Conservation (phyloP, 2,888 invertebrate genomes). For the Auanema freiburgensis region DNA sequence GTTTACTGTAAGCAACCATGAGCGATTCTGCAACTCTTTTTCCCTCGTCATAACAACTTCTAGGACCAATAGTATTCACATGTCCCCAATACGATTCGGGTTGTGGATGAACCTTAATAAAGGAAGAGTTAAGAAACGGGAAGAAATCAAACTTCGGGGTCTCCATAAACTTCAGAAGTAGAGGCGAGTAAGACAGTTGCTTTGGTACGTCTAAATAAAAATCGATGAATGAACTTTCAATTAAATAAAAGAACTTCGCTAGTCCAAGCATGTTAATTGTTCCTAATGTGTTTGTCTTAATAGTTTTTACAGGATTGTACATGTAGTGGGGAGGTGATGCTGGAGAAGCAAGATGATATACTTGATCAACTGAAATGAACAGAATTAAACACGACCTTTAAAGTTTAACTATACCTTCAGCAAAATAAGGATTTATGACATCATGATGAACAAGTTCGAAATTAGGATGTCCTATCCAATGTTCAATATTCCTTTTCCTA, state of each 20-base stretch:
- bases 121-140: not conserved
- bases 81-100: constrained; percentile 93
- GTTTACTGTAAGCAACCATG: constrained; percentile 92
- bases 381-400: not conserved
- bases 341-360: constrained; percentile 97
- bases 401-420: constrained; percentile 75
- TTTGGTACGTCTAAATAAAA: constrained; percentile 54
- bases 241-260: constrained; percentile 43
- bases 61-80: constrained; percentile 86
- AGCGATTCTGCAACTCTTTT: constrained; percentile 95
- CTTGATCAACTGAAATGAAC: constrained; percentile 70
- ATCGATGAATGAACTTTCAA: not conserved
- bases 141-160: constrained; percentile 75
- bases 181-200: constrained; percentile 77
- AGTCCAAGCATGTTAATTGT: constrained; percentile 69
- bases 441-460: constrained; percentile 98
- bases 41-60: constrained; percentile 99
- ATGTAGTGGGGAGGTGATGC: constrained; percentile 99
- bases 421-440: constrained; percentile 92
- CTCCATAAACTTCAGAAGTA: constrained; percentile 98
- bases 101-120: constrained; percentile 79
- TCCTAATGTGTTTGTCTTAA: constrained; percentile 94
- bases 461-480: constrained; percentile 98
- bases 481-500: constrained; percentile 91
- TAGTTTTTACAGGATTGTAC: constrained; percentile 98